Conservation (phyloP, 2,888 invertebrate genomes). For the Amiota minor region DNA sequence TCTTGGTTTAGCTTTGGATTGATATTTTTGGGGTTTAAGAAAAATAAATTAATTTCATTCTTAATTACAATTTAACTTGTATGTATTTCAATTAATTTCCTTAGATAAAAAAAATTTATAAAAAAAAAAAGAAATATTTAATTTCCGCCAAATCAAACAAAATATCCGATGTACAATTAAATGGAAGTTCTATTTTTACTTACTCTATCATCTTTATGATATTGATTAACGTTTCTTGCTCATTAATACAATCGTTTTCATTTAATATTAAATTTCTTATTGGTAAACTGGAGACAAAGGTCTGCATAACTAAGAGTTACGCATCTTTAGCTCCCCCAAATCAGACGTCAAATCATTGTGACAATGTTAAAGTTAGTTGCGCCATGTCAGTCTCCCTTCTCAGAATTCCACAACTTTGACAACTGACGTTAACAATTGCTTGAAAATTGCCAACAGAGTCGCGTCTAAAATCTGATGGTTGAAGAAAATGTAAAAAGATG, state of each 20-base stretch:
- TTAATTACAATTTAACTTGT: too few relatives aligned
- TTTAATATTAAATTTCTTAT: conserved; percentile 34
- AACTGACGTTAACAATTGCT: not conserved
- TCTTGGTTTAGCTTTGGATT: too few relatives aligned
- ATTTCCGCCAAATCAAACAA: conserved; percentile 18
- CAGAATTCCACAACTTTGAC: not conserved
- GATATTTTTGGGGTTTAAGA: too few relatives aligned
- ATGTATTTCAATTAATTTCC: not conserved
- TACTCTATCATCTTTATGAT: not conserved
- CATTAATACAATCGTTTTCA: conserved; percentile 29
- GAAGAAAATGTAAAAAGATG: too few relatives aligned
- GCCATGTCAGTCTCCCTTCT: too few relatives aligned
- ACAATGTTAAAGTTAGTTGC: too few relatives aligned
- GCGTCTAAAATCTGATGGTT: too few relatives aligned
- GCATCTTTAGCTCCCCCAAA: too few relatives aligned
- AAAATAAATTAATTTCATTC: too few relatives aligned
- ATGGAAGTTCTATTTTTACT: not conserved
- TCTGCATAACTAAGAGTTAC: not conserved
- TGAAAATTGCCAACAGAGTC: not conserved
- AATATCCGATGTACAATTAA: conserved; percentile 9
- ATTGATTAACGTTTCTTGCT: conserved; percentile 2
- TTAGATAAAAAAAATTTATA: not conserved
- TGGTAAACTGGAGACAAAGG: not conserved
- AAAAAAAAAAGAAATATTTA: conserved; percentile 16
- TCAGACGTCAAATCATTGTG: too few relatives aligned